These are phyloP conservation scores for Squalus acanthias DNA, from an alignment of 2,797 vertebrate species.

Conservation along the genomic window DNA sequence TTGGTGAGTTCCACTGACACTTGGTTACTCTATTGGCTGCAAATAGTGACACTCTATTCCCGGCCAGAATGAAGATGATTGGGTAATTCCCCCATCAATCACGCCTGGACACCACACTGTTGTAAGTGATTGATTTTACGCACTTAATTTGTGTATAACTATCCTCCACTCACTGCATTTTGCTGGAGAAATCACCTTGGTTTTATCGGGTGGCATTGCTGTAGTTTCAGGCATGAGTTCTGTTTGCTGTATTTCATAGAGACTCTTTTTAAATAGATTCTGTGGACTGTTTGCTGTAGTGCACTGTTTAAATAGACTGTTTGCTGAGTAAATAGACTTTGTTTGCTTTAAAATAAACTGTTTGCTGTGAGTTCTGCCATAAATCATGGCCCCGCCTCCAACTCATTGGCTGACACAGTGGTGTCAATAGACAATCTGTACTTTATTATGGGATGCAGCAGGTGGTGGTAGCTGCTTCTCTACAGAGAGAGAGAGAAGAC, in stretches of 20 bases:
- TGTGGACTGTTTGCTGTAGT: too few relatives aligned
- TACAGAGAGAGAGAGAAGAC: too few relatives aligned
- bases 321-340: too few relatives aligned
- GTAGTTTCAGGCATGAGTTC: neutral
- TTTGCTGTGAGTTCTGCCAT: too few relatives aligned
- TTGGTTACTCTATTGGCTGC: neutral
- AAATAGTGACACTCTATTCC: neutral
- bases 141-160: neutral
- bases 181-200: neutral
- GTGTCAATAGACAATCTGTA: neutral
- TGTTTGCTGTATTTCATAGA: neutral
- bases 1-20: neutral
- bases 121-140: neutral
- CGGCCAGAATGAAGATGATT: neutral
- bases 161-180: neutral
- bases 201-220: neutral
- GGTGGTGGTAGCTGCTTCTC: neutral
- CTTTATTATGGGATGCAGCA: neutral
- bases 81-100: neutral
- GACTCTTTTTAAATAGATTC: too few relatives aligned
- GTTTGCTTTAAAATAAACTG: neutral
- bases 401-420: neutral
- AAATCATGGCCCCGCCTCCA: too few relatives aligned
- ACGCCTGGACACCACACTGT: neutral
- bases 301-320: too few relatives aligned